Percentiles rank a stretch among this genome's conserved stretches.
These are phyloP conservation scores for Dryocosmus kuriphilus DNA, from an alignment of 2,888 invertebrate genomes.

Conservation along the genomic window DNA sequence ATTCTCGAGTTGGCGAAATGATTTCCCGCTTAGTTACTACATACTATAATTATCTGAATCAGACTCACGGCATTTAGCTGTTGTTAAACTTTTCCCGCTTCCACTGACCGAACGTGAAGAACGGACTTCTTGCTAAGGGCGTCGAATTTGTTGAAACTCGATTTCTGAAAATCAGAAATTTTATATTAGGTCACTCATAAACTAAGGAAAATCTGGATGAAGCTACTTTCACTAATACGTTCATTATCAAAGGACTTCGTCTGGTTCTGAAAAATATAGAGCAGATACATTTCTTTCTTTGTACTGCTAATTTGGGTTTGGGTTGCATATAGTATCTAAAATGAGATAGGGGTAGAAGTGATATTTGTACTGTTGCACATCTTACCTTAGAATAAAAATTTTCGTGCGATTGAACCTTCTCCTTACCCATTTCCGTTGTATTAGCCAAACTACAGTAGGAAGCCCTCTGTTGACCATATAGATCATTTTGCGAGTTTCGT, in stretches of 20 bases:
- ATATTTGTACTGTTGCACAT: neutral
- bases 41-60: constrained; percentile 38
- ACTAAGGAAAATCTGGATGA: neutral
- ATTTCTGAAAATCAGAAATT: constrained; percentile 81
- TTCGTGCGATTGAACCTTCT: constrained; percentile 45
- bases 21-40: constrained; percentile 35
- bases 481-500: neutral
- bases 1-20: constrained; percentile 15
- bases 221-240: neutral
- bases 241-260: neutral
- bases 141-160: constrained; percentile 88
- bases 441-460: constrained; percentile 76
- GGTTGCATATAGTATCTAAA: neutral
- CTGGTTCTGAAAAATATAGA: neutral
- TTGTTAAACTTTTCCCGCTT: constrained; percentile 84
- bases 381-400: constrained; percentile 23
- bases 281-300: no score
- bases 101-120: constrained; percentile 84
- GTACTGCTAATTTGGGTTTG: neutral
- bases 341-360: neutral
- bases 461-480: constrained; percentile 69
- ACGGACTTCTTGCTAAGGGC: constrained; percentile 84
- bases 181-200: neutral
- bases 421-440: constrained; percentile 69
- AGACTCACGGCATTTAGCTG: constrained; percentile 83